Percentiles rank a stretch among this genome's conserved stretches.
phyloP scores from a whole-genome alignment of 2,888 invertebrate species.

The Ceraclea dissimilis region DNA sequence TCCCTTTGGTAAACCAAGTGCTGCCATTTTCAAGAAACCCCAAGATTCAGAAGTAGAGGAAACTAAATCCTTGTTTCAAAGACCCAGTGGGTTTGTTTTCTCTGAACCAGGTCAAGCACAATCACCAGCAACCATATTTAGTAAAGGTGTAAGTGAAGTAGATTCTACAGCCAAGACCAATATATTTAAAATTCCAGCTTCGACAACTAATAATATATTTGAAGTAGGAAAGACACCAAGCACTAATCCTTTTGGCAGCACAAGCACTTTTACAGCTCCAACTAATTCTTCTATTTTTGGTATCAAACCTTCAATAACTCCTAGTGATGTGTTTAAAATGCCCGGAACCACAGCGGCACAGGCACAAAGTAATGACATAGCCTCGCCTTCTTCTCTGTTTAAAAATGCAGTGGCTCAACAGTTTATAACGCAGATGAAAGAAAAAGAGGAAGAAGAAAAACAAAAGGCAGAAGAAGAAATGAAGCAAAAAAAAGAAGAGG shows the following conservation, averaged over 20 bases:
- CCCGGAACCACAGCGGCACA: not conserved
- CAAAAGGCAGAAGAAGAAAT: conserved; percentile 19
- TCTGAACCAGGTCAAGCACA: conserved; percentile 18
- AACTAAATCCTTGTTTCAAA: conserved; percentile 3
- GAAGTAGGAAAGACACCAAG: not conserved
- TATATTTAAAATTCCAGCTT: conserved; percentile 5
- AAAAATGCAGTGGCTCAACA: conserved; percentile 11
- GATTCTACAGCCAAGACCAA: conserved; percentile 2
- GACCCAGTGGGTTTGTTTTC: conserved; percentile 17
- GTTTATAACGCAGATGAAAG: conserved; percentile 28
- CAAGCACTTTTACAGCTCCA: conserved; percentile 8
- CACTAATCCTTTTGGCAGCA: not conserved
- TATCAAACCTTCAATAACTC: conserved; percentile 8
- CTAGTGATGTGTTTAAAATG: not conserved
- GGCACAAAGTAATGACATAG: not conserved
- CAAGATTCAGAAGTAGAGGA: not conserved
- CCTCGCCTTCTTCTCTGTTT: conserved; percentile 10
- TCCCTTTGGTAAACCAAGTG: not conserved
- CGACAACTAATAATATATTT: not conserved
- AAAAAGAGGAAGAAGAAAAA: conserved; percentile 26
- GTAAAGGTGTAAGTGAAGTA: conserved; percentile 10
- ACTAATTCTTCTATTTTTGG: conserved; percentile 18
- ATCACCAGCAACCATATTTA: conserved; percentile 9
- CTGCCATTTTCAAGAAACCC: conserved; percentile 10
- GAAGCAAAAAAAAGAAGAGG: conserved; percentile 15